Base-by-base conservation (phyloP, 2,113 vertebrate genomes). In the Struthidea cinerea region DNA sequence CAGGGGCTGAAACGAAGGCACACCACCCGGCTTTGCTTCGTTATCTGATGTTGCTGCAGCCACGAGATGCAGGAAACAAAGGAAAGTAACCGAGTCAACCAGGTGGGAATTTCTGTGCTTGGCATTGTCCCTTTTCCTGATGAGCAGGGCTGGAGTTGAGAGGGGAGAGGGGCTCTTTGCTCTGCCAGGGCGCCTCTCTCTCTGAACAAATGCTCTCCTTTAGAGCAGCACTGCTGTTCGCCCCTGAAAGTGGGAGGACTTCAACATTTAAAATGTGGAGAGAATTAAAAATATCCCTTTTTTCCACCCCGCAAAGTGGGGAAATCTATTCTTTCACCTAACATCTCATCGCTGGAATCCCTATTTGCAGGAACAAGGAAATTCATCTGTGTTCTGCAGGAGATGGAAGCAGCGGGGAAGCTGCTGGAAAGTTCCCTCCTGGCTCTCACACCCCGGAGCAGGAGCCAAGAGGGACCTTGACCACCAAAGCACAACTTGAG, bases 121-220 rank as follows among this genome's bases (percentile, higher is more conserved):
- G 49, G 9, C 46, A 3, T 1, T 1, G 0, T 37, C 59, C 33
- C 57, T 9, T 7, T 56, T 4, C 44, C 15, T 3, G 12, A 24
- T 9, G 27, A 42, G n/a, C 32, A 52, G 32, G 35, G 47, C 18
- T 0, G 21, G 50, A 55, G 30, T 44, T 60, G 44, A 49, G 46
- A 78, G 32, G 61, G 26, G 37, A 55, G 30, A 79, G 41, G 57
- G 19, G 21, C 76, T 71, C 26, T 67, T 35, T 49, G 56, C 47
- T 69, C 32, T 74, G 30, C 50, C 0, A 1, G 3, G 17, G 13
- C 30, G n/a, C 13, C 60, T 7, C 1, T 42, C 71, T 16, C 78
- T 63, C 73, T 12, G 33, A 84, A 44, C 16, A 74, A 90, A 47
- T 30, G 16, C 39, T 87, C 81, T 50, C 52, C 12, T 74, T 65